Conservation (phyloP, 2,113 vertebrate genomes). For the Oncorhynchus masou region DNA sequence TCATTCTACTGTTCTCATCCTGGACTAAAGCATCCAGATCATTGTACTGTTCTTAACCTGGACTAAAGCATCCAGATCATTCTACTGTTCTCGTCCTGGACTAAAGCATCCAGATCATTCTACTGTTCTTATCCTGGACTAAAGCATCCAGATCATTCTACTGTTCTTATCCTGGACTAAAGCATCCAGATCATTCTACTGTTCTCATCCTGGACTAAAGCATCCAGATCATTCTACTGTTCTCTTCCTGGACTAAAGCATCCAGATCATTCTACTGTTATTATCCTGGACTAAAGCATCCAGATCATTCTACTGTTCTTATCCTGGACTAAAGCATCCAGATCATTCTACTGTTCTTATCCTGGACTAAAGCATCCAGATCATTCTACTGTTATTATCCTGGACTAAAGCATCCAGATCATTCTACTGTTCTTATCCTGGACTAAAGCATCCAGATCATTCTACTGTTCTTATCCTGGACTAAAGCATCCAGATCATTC, state of each 20-base stretch:
- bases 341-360: neutral
- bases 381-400: neutral
- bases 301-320: neutral
- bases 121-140: neutral
- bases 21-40: too few relatives aligned
- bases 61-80: too few relatives aligned
- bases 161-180: neutral
- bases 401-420: neutral
- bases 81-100: neutral
- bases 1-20: neutral
- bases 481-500: neutral
- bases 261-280: neutral
- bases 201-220: neutral
- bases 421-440: neutral
- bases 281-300: slow-evolving; percentile 6
- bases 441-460: neutral
- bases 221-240: too few relatives aligned
- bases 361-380: too few relatives aligned
- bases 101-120: too few relatives aligned
- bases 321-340: too few relatives aligned
- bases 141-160: too few relatives aligned
- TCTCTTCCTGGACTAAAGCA: too few relatives aligned
- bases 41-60: neutral
- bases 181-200: too few relatives aligned
- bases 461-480: neutral